Evolutionary conservation across 2,888 invertebrate species (phyloP).

Genomic region (Pachliopta kotzebuea): DNA sequence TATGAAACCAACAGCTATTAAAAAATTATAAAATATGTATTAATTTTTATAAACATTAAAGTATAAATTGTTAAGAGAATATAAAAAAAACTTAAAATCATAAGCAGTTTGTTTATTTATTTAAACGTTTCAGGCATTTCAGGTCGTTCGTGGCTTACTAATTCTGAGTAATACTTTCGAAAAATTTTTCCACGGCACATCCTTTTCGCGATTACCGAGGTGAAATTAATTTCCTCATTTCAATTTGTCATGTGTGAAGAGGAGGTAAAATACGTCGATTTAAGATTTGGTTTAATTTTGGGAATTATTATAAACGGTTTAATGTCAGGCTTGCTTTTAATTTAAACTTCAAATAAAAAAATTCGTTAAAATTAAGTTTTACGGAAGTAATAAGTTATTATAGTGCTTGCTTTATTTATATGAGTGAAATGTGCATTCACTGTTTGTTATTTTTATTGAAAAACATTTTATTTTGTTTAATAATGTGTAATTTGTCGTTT

Average conservation of each 20-base stretch:
- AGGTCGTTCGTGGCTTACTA: not conserved
- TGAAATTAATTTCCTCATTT: constrained; percentile 11
- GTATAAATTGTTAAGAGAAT: too few relatives aligned
- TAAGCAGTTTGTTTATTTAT: not conserved
- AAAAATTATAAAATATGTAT: not conserved
- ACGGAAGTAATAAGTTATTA: too few relatives aligned
- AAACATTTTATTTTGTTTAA: too few relatives aligned
- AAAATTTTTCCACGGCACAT: not conserved
- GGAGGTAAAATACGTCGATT: not conserved
- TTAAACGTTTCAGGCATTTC: not conserved
- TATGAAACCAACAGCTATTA: not conserved
- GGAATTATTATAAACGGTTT: not conserved
- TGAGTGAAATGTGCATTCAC: too few relatives aligned
- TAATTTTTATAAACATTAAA: not conserved
- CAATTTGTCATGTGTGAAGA: not conserved
- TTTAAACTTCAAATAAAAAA: too few relatives aligned
- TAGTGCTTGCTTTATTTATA: too few relatives aligned
- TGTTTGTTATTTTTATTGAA: too few relatives aligned
- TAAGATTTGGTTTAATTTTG: not conserved
- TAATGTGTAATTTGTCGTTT: too few relatives aligned
- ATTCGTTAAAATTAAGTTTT: too few relatives aligned
- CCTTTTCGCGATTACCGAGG: constrained; percentile 16
- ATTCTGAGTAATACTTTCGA: constrained; percentile 1
- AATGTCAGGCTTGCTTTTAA: not conserved
- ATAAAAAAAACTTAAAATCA: too few relatives aligned